phyloP scores from a whole-genome alignment of 2,113 vertebrate species.

The Oenanthe oenanthe region DNA sequence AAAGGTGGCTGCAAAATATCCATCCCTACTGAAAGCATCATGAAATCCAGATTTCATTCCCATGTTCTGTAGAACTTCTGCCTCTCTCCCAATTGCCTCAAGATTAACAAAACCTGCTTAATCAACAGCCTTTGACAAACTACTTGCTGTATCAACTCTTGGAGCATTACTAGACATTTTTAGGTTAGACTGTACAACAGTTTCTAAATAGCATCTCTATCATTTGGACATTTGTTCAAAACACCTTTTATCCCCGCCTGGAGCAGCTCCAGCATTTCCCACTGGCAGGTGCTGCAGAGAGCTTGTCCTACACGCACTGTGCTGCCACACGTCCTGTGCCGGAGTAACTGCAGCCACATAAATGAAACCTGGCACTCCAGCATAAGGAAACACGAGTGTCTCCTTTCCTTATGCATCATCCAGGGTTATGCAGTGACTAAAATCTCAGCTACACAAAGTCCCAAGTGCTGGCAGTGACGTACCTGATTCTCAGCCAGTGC shows the following conservation, averaged over 20 bases:
- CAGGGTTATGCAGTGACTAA: not conserved
- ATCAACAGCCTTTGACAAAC: not conserved
- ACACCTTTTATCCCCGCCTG: not conserved
- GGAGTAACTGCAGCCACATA: fast-evolving
- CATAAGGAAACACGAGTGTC: fast-evolving
- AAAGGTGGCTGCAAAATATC: not conserved
- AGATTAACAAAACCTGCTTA: not conserved
- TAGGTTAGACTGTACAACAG: not conserved
- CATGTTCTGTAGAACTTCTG: not conserved
- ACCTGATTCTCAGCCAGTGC: not conserved
- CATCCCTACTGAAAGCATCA: not conserved
- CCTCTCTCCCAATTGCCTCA: not conserved
- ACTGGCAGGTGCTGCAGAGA: not conserved
- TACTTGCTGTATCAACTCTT: not conserved
- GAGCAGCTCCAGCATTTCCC: not conserved
- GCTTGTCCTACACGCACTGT: fast-evolving
- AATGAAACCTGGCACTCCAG: not conserved
- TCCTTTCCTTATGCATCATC: not conserved
- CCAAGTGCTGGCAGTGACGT: not conserved
- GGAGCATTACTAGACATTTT: not conserved
- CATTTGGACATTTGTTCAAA: not conserved
- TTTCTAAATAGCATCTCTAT: not conserved
- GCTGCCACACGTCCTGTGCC: fast-evolving
- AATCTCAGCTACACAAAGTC: not conserved
- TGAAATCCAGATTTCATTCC: not conserved